Base-by-base conservation (phyloP, 2,888 invertebrate genomes). In the Leptura quadrifasciata region DNA sequence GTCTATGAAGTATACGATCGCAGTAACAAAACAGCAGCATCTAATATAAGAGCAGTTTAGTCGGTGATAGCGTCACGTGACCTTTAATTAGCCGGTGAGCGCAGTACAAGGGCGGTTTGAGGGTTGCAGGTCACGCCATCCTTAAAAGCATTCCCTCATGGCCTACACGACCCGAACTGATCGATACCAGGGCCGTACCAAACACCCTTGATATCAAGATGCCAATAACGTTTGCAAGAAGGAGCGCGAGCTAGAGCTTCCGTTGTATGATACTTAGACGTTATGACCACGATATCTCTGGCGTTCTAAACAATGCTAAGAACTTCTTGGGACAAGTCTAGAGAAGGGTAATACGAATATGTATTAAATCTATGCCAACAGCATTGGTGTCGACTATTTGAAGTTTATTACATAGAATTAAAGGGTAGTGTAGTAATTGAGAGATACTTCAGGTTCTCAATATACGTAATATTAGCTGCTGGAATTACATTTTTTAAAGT, bases 61-160 rank as follows among this genome's bases (percentile, higher is more conserved):
- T 80, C 82, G 84, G 83, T 81, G 84, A 85, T 83, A 83, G 83
- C 84, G 84, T 86, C 87, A 87, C 86, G 87, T 87, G 87, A 87
- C 87, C 87, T 86, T 86, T 87, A 87, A 87, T 87, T 87, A 87
- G 85, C 82, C 85, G 85, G 85, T 83, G 85, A 85, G 84, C 84
- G 80, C 80, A 84, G 84, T 80, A 83, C 83, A 83, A 85, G 86
- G 86, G 87, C 84, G 84, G 86, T 82, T 82, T 84, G 81, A 84
- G 86, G 85, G 86, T 85, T 87, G 85, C 86, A 85, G 87, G 86
- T 86, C 87, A 87, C 86, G 87, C 85, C 84, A 86, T 83, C 85
- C 86, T 86, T 85, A 82, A 85, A 84, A 86, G 85, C 85, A 84
- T 84, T 71, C 85, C 82, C 84, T 83, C 79, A 78, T 76, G 81